Percentiles rank a stretch among this genome's conserved stretches.
Conservation (phyloP, 2,888 invertebrate genomes). For the Drosophila merina region DNA sequence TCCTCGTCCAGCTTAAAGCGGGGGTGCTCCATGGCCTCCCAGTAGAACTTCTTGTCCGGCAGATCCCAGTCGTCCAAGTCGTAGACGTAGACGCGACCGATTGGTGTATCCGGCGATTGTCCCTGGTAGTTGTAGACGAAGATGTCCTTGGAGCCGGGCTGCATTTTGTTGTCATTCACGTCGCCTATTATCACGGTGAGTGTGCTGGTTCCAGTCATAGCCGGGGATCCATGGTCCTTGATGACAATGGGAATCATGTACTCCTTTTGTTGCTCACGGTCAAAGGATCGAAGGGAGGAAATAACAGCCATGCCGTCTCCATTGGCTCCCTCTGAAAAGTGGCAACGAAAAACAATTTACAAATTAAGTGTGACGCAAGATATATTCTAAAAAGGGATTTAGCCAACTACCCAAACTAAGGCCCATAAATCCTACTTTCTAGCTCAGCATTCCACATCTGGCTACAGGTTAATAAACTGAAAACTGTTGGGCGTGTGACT, state of each 20-base stretch:
- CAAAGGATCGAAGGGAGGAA: conserved; percentile 96
- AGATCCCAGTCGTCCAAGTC: conserved; percentile 99
- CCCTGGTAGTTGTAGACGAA: conserved; percentile 98
- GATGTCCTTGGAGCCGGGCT: conserved; percentile 98
- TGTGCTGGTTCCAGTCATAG: conserved; percentile 97
- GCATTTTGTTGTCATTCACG: conserved; percentile 99
- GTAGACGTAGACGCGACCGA: conserved; percentile 98
- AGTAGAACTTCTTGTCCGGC: conserved; percentile 98
- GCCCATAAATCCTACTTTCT: not conserved
- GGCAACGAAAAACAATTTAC: not conserved
- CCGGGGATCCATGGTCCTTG: conserved; percentile 98
- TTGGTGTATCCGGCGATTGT: conserved; percentile 94
- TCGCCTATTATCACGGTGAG: conserved; percentile 98
- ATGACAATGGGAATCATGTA: conserved; percentile 98
- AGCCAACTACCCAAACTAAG: not conserved
- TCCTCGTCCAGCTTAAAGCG: conserved; percentile 95
- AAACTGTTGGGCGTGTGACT: conserved; percentile 9
- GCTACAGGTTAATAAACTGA: conserved; percentile 28
- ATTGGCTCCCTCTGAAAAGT: conserved; percentile 92
- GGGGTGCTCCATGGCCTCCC: conserved; percentile 94
- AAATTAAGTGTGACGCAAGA: not conserved
- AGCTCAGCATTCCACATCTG: not conserved
- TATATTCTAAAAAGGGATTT: not conserved
- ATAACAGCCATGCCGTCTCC: conserved; percentile 99
- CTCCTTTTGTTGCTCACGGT: conserved; percentile 97